Evolutionary conservation across 2,888 invertebrate species (phyloP).

Genomic region (Mactromeris polynyma): DNA sequence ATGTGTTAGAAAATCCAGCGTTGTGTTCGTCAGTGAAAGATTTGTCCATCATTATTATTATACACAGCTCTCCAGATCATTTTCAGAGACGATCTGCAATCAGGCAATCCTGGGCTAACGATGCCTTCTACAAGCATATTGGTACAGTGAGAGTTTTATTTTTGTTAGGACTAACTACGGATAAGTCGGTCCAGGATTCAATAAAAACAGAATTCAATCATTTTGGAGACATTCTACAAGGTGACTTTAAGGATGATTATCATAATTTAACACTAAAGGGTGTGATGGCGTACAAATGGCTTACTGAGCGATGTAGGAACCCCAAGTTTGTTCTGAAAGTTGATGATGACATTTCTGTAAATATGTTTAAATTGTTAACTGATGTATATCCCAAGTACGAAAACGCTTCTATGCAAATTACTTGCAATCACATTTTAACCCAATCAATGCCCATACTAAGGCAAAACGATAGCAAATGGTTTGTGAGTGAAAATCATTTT

Average conservation of each 20-base stretch:
- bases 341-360: slow-evolving; percentile 25
- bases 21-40: slow-evolving; percentile 13
- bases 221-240: slow-evolving; percentile 49
- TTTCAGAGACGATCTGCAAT: background rate
- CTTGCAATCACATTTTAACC: slow-evolving; percentile 7
- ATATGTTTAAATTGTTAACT: slow-evolving; percentile 26
- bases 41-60: background rate
- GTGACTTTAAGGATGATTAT: slow-evolving; percentile 44
- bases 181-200: slow-evolving; percentile 3
- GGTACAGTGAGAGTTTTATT: slow-evolving; percentile 23
- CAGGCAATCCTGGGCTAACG: slow-evolving; percentile 33
- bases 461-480: slow-evolving; percentile 32
- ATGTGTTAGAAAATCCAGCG: slow-evolving; percentile 13
- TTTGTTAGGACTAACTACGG: slow-evolving; percentile 18
- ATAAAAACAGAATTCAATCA: slow-evolving; percentile 22
- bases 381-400: slow-evolving; percentile 18
- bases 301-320: slow-evolving; percentile 36
- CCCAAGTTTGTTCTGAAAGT: slow-evolving; percentile 30
- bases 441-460: slow-evolving; percentile 15
- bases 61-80: slow-evolving; percentile 11
- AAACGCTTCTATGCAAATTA: slow-evolving; percentile 2
- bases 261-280: slow-evolving; percentile 47
- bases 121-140: background rate
- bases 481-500: slow-evolving; percentile 20
- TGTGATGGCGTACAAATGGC: slow-evolving; percentile 50